Evolutionary conservation across 2,888 invertebrate species (phyloP).

Genomic region (Artemia sinica): DNA sequence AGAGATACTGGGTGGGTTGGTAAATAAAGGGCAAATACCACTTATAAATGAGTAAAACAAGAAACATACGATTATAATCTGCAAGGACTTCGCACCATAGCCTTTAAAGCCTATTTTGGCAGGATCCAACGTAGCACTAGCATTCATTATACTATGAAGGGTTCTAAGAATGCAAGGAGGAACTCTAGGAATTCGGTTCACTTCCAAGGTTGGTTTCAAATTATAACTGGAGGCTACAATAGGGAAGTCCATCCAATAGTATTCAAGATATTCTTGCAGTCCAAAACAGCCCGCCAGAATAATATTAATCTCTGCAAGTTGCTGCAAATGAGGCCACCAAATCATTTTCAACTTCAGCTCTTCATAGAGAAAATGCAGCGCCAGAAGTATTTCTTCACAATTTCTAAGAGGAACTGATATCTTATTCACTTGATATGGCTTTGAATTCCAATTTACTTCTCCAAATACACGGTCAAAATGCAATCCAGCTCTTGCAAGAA

Average conservation of each 20-base stretch:
- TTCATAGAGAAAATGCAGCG: constrained; percentile 74
- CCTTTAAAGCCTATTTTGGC: no score
- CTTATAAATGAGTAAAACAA: no score
- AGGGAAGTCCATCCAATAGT: constrained; percentile 75
- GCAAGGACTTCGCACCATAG: no score
- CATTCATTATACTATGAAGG: neutral
- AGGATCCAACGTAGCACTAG: no score
- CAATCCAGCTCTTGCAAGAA: constrained; percentile 35
- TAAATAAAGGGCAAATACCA: no score
- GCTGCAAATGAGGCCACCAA: constrained; percentile 45
- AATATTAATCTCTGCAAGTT: constrained; percentile 50
- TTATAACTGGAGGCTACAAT: constrained; percentile 35
- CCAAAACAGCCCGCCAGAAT: constrained; percentile 59
- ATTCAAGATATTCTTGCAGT: constrained; percentile 48
- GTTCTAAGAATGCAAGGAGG: neutral
- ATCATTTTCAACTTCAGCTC: constrained; percentile 65
- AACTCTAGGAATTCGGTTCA: neutral
- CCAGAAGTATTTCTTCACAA: constrained; percentile 46
- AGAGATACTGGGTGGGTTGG: no score
- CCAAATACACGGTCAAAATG: constrained; percentile 22
- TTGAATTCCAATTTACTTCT: constrained; percentile 21
- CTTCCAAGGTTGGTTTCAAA: neutral
- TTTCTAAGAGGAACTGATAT: neutral
- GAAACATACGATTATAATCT: no score
- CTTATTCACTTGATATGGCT: neutral